Evolutionary conservation across 2,113 vertebrate genomes (phyloP).

Genomic region (Nothobranchius kuhntae): DNA sequence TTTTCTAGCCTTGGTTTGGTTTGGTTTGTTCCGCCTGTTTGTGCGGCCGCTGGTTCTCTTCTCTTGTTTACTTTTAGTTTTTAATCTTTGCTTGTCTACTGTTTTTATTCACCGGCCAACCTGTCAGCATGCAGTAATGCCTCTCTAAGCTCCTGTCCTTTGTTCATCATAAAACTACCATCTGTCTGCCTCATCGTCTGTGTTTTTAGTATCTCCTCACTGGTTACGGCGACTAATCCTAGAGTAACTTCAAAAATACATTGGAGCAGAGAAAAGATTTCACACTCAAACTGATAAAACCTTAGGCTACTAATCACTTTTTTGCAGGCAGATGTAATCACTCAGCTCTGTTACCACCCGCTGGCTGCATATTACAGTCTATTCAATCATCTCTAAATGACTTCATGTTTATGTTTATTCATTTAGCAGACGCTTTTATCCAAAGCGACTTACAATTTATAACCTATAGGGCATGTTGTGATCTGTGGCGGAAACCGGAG

Average conservation of each 20-base stretch:
- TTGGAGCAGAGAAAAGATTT: too few species aligned
- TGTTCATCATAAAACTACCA: not conserved
- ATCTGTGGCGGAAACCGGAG: too few species aligned
- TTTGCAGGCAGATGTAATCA: not conserved
- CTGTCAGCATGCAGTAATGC: constrained; percentile 5
- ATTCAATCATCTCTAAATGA: constrained; percentile 15
- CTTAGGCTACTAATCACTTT: not conserved
- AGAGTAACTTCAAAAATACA: not conserved
- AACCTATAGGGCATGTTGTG: too few species aligned
- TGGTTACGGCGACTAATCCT: not conserved
- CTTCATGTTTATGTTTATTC: not conserved
- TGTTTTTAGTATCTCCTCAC: not conserved
- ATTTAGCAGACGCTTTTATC: too few species aligned
- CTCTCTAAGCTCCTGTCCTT: not conserved
- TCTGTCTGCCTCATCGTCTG: not conserved
- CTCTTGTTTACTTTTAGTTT: not conserved
- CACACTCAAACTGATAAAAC: too few species aligned
- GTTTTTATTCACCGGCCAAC: constrained; percentile 1
- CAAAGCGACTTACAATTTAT: too few species aligned
- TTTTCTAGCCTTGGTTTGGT: not conserved
- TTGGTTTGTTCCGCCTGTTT: not conserved
- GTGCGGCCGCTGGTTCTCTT: not conserved
- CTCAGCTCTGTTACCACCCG: not conserved
- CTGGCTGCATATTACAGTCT: constrained; percentile 20
- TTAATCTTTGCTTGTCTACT: not conserved